Base-by-base conservation (phyloP, 2,113 vertebrate species). In the Microcebus tavaratra region DNA sequence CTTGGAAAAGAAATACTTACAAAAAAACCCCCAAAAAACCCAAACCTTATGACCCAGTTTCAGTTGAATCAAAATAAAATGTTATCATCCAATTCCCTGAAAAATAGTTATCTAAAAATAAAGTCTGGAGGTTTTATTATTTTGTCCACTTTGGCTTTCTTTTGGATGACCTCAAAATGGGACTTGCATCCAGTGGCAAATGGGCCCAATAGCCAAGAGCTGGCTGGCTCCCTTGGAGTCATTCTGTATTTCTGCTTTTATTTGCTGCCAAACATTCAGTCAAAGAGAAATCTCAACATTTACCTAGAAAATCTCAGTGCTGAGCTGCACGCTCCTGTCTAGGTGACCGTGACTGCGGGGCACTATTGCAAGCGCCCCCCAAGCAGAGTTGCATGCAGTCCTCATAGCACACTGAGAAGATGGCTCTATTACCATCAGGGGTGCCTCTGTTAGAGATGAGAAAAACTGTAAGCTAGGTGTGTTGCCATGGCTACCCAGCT, bases 151-250 rank as follows among this genome's bases (percentile, higher is more conserved):
- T 78, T 76, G 90, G 13, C 10, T 95, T 89, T 79, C 42, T 88
- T 73, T 86, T 63, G 45, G 50, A 4, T 94, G 15, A 79, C 36
- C n/a, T 83, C 55, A 73, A 75, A 85, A 39, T 72, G n/a, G 84
- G 72, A 78, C 80, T 91, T 48, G 72, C 95, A 85, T 80, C 31
- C 78, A 57, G 72, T 81, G 76, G 45, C 70, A 92, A 72, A 68
- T 68, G 14, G 34, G 29, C 13, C 31, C 6, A 18, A 5, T 53
- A 61, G 10, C 55, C 50, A 80, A 83, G 34, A 39, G 31, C 31
- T 34, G 13, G 45, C 6, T 27, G 23, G 45, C 6, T 27, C 0
- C 31, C 25, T 82, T 76, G 34, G 23, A 45, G 6, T 83, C 45
- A 88, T 23, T 70, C 39, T 79, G 1, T 57, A 21, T 36, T 34